These are phyloP conservation scores for Columba guinea DNA, from an alignment of 2,797 vertebrate species.

Conservation along the genomic window DNA sequence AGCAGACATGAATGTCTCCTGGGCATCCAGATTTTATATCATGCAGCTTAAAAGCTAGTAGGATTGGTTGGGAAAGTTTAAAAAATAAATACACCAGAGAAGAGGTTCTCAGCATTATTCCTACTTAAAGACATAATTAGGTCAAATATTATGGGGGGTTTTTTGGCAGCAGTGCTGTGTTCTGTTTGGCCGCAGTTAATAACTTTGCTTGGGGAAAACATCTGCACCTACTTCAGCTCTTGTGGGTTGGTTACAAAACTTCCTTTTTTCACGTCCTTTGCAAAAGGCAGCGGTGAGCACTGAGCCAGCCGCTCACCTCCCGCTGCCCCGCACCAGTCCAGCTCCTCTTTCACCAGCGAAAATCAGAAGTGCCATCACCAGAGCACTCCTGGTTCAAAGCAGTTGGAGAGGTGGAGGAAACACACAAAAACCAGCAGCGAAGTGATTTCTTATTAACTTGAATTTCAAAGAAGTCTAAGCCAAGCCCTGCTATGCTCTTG, in stretches of 20 bases:
- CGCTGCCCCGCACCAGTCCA: neutral
- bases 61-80: neutral
- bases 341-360: neutral
- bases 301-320: neutral
- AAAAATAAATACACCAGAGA: neutral
- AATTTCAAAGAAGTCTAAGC: constrained; percentile 29
- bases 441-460: neutral
- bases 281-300: neutral
- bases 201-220: neutral
- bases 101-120: neutral
- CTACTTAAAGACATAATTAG: neutral
- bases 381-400: neutral
- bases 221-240: neutral
- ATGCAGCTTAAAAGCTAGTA: neutral
- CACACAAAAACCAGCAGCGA: neutral
- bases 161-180: neutral
- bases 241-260: constrained; percentile 11
- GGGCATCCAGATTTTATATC: neutral
- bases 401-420: neutral
- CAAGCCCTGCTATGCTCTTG: neutral
- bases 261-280: neutral
- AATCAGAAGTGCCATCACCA: neutral
- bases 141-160: neutral
- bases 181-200: neutral
- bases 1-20: neutral